Base-by-base conservation (phyloP, 2,888 invertebrate species). In the Epinotia demarniana region DNA sequence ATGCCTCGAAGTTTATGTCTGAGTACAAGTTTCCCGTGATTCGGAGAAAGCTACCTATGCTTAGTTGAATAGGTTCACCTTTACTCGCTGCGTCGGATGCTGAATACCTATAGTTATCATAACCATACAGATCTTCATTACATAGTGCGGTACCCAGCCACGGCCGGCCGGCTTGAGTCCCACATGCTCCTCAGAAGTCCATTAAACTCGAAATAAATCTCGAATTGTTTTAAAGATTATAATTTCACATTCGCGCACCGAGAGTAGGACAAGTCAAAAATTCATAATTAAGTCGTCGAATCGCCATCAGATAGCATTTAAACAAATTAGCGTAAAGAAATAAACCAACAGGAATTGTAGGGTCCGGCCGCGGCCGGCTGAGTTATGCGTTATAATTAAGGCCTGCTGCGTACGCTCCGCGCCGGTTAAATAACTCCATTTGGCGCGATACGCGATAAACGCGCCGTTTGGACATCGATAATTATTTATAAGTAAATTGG, bases 381-480 rank as follows among this genome's bases (percentile, higher is more conserved):
- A 91, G 87, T 90, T 91, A 92, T 92, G 90, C 85, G 82, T 82
- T 83, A 87, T 90, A 92, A 93, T 92, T 92, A 92, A 92, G 85
- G 87, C 85, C 85, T 87, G 84, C 86, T 81, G 87, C 85, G 82
- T 85, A 81, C 82, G 81, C 83, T 77, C 62, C 53, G 69, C 83
- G 77, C 62, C 53, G 69, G 77, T 76, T 72, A 81, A 84, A 84
- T 83, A 83, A 82, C 82, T 84, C 84, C 87, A 87, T 87, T 85
- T 82, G 83, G 82, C 79, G 78, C 83, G 84, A 81, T 85, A 82
- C 80, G 80, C 86, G 86, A 86, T 88, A 88, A 87, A 84, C 85
- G 84, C 82, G 80, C 79, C 81, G 79, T 87, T 88, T 86, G 87
- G 87, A 83, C 84, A 80, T 76, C 83, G 85, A 85, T 90, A 88